phyloP scores from a whole-genome alignment of 2,797 vertebrate species.

The Carapus acus region DNA sequence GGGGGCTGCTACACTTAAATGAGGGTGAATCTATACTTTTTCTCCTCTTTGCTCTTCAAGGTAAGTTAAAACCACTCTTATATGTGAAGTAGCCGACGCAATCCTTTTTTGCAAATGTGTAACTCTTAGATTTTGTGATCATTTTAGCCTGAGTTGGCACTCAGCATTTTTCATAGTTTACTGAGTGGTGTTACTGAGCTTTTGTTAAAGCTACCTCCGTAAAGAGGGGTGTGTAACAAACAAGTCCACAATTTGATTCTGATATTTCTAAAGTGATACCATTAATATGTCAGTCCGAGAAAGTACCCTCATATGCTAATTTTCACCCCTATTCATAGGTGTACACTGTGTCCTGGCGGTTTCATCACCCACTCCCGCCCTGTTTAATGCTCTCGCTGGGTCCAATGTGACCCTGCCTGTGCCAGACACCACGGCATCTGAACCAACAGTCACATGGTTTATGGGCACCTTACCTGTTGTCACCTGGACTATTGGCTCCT shows the following conservation, averaged over 20 bases:
- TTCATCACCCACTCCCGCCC: constrained; percentile 18
- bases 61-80: constrained; percentile 40
- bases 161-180: too few relatives aligned
- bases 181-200: too few relatives aligned
- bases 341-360: constrained; percentile 37
- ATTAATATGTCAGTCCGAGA: too few relatives aligned
- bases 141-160: too few relatives aligned
- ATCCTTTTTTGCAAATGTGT: too few relatives aligned
- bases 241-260: too few relatives aligned
- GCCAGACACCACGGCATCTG: constrained; percentile 39
- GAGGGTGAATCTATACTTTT: constrained; percentile 1
- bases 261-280: too few relatives aligned
- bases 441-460: constrained; percentile 60
- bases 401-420: constrained; percentile 61
- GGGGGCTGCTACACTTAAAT: neutral
- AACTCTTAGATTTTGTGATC: too few relatives aligned
- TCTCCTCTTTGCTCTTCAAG: constrained; percentile 36
- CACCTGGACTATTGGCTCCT: constrained; percentile 51
- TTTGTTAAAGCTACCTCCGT: too few relatives aligned
- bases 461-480: constrained; percentile 39
- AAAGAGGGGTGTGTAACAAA: too few relatives aligned
- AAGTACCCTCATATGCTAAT: too few relatives aligned
- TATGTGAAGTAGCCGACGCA: too few relatives aligned
- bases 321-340: constrained; percentile 34
- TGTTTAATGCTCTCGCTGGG: constrained; percentile 44